A percentile compares a stretch with the other conserved stretches of the same genome.
Evolutionary conservation across 2,797 vertebrate species (phyloP).

Genomic region (Taenioides sp.): DNA sequence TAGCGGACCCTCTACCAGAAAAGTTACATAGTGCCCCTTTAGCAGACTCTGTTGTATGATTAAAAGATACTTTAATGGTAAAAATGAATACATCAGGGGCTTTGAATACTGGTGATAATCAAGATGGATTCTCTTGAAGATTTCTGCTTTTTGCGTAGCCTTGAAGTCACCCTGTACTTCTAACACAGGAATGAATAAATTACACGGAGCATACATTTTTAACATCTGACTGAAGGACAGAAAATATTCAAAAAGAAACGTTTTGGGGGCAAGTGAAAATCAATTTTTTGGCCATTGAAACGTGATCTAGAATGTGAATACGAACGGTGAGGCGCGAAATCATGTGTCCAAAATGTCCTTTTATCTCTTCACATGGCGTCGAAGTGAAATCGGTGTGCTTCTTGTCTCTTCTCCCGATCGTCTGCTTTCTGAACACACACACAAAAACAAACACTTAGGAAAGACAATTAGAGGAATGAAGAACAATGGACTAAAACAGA

Average conservation of each 20-base stretch:
- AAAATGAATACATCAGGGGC: slow-evolving; percentile 5
- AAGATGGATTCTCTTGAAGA: slow-evolving; percentile 25
- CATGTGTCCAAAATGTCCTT: slow-evolving; percentile 27
- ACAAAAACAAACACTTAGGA: slow-evolving; percentile 9
- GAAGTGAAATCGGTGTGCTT: slow-evolving; percentile 97
- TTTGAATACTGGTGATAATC: slow-evolving; percentile 21
- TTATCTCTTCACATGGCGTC: slow-evolving; percentile 89
- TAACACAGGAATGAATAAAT: slow-evolving; percentile 60
- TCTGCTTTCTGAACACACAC: slow-evolving; percentile 91
- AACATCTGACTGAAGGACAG: slow-evolving; percentile 45
- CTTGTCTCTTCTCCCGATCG: slow-evolving; percentile 94
- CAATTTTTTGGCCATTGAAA: slow-evolving; percentile 47
- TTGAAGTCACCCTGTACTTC: slow-evolving; percentile 48
- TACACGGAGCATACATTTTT: slow-evolving; percentile 54
- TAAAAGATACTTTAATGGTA: neutral
- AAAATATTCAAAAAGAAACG: slow-evolving; percentile 50
- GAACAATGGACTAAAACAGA: neutral
- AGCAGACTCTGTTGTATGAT: slow-evolving; percentile 10
- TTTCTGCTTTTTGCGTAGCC: slow-evolving; percentile 35
- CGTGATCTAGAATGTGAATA: slow-evolving; percentile 17
- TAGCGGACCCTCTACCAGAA: too few relatives aligned
- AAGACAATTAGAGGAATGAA: neutral
- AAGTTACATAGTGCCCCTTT: neutral
- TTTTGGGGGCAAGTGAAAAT: slow-evolving; percentile 51
- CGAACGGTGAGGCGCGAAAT: neutral